Evolutionary conservation across 2,113 vertebrate genomes (phyloP), one percentile per base, ranked within the genome.

Genomic region (Phalacrocorax carbo): DNA sequence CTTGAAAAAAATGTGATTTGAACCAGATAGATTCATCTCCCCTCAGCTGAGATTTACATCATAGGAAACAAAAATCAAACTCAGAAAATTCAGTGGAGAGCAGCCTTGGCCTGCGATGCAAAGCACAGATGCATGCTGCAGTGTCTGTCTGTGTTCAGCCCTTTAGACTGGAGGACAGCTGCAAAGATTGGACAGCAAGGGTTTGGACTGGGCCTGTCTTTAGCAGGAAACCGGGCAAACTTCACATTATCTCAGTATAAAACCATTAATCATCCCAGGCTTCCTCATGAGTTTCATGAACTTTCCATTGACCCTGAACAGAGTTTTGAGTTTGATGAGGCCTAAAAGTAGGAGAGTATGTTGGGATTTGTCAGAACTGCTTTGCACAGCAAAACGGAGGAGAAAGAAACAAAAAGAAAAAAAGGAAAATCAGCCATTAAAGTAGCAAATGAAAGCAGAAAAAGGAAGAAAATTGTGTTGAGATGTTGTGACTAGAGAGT

Each of bases 271-370:
- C 94, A 94, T 62, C 81, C 25, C 65, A 4, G 48, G 52, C 93
- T 82, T 86, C 92, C 88, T 91, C 61, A 9, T 0, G 4, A 84
- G 77, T 48, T 82, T n/a, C 58, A 5, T 94, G 93, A 94, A 72
- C 97, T 79, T 69, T 49, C 70, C 86, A 7, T 32, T 94, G 97
- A 94, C 88, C 96, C 86, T 29, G 48, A n/a, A 16, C 30, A 7
- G 54, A 36, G 65, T 49, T 78, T 46, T 22, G 83, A 89, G 94
- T 62, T 89, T 87, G 89, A 95, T 72, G 94, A 96, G 89, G 40
- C 88, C 77, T 30, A 23, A 30, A 32, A 78, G 83, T 13, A 38
- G 77, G 65, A 62, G 72, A 4, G 49, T 0, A 18, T 10, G 70
- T 49, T 30, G 88, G 92, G 88, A 54, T 94, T 78, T 72, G 73